These are phyloP conservation scores for Leptopilina drosophilae DNA, from an alignment of 2,888 invertebrate genomes.

Conservation along the genomic window DNA sequence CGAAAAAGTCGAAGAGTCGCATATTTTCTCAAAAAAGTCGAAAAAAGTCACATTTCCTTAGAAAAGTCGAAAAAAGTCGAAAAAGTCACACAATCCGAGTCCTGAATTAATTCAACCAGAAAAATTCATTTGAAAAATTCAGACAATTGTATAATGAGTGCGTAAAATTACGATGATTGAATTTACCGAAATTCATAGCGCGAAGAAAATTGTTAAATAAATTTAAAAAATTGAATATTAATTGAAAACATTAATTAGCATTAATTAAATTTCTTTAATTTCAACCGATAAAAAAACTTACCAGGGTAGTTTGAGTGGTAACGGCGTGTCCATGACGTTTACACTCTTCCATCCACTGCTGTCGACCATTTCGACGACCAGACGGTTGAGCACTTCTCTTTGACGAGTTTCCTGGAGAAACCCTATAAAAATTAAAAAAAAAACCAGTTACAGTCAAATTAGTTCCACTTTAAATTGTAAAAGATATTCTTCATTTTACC, in stretches of 20 bases:
- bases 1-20: too few species aligned
- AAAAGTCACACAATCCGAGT: too few species aligned
- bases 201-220: background rate
- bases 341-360: constrained; percentile 74
- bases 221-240: background rate
- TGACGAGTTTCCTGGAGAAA: constrained; percentile 84
- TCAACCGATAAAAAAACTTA: constrained; percentile 77
- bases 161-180: too few species aligned
- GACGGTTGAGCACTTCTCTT: constrained; percentile 79
- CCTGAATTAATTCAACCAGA: too few species aligned
- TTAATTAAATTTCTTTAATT: background rate
- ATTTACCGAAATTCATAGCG: too few species aligned
- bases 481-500: constrained; percentile 10
- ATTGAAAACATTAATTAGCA: background rate
- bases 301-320: constrained; percentile 89
- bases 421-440: constrained; percentile 78
- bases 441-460: background rate
- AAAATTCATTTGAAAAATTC: too few species aligned
- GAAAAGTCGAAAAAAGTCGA: too few species aligned
- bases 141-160: too few species aligned
- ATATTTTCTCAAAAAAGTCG: too few species aligned
- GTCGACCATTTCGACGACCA: constrained; percentile 74
- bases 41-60: too few species aligned
- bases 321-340: constrained; percentile 75
- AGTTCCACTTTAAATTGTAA: constrained; percentile 20